Evolutionary conservation across 1,140 invertebrate genomes (phyloP).

Genomic region (Bombyx mandarina): DNA sequence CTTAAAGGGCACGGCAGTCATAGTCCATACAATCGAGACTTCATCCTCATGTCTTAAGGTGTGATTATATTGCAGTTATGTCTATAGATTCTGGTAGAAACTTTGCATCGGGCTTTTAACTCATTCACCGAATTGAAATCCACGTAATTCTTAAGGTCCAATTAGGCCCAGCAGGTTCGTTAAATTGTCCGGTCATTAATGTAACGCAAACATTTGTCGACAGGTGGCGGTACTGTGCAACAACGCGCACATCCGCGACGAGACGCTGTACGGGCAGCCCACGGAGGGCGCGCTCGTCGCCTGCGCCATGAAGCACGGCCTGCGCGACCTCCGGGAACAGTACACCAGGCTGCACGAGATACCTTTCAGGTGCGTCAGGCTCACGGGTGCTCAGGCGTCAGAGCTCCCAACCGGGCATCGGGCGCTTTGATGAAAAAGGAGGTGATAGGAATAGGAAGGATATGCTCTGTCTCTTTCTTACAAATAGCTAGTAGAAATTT

Average conservation of each 20-base stretch:
- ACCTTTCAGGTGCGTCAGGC: conserved; percentile 81
- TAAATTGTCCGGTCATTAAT: not conserved
- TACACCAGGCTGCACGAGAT: conserved; percentile 94
- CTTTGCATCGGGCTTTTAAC: too few species aligned
- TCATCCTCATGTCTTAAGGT: too few species aligned
- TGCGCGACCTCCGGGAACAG: conserved; percentile 85
- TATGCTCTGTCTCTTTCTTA: not conserved
- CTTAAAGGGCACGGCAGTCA: too few species aligned
- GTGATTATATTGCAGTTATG: too few species aligned
- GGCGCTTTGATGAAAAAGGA: not conserved
- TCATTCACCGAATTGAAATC: too few species aligned
- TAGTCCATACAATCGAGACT: too few species aligned
- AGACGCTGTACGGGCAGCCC: conserved; percentile 92
- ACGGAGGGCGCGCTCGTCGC: conserved; percentile 97
- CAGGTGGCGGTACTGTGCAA: conserved; percentile 46
- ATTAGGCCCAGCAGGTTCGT: too few species aligned
- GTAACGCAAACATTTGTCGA: not conserved
- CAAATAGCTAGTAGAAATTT: too few species aligned
- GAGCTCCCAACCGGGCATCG: not conserved
- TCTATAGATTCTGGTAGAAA: too few species aligned
- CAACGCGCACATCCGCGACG: conserved; percentile 92
- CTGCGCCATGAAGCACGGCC: conserved; percentile 92
- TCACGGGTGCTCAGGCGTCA: not conserved
- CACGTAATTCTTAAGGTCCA: too few species aligned
- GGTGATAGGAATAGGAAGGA: not conserved